phyloP scores from a whole-genome alignment of 2,888 invertebrate genomes.

The Cantharis nigra region DNA sequence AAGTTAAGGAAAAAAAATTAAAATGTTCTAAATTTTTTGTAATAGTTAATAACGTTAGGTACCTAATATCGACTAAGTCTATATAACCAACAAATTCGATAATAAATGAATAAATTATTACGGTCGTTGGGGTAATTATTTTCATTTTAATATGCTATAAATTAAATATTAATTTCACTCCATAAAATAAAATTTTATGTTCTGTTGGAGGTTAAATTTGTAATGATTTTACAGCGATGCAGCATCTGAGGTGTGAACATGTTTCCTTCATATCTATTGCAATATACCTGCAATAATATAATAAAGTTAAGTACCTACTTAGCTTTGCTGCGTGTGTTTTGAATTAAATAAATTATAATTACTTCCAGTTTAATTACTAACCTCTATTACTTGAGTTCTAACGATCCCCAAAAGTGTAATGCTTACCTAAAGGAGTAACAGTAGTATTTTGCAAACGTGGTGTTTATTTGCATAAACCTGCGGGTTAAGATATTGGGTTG shows the following conservation, averaged over 20 bases:
- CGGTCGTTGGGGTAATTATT: background rate
- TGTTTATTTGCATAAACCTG: constrained; percentile 5
- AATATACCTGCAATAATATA: background rate
- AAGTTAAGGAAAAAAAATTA: background rate
- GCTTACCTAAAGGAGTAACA: background rate
- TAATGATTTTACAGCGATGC: background rate
- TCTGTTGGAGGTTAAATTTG: background rate
- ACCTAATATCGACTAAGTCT: background rate
- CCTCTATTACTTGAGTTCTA: constrained; percentile 1
- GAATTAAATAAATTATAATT: constrained; percentile 12
- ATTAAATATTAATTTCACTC: background rate
- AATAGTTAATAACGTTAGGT: background rate
- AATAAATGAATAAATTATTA: background rate
- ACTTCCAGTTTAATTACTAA: constrained; percentile 7
- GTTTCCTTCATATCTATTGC: background rate
- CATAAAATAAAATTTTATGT: background rate
- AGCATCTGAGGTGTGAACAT: background rate
- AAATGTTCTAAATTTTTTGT: background rate
- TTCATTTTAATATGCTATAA: background rate
- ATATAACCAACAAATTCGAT: background rate
- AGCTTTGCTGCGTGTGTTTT: constrained; percentile 1
- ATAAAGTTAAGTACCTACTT: background rate
- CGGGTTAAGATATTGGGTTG: background rate
- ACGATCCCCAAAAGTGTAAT: constrained; percentile 8
- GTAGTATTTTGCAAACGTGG: background rate